Evolutionary conservation across 2,888 invertebrate genomes (phyloP).

Genomic region (Shargacucullia verbasci): DNA sequence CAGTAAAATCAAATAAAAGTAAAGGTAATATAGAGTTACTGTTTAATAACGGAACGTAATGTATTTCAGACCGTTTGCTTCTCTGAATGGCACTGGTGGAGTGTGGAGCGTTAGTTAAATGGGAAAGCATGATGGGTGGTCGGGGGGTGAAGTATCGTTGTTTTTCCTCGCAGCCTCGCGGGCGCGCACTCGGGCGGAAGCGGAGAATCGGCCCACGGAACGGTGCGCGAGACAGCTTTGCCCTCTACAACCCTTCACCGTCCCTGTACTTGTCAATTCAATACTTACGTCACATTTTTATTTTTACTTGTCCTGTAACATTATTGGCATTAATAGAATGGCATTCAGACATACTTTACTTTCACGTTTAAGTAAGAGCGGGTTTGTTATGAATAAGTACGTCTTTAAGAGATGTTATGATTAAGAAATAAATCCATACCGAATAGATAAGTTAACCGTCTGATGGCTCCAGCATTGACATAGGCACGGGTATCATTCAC

Average conservation of each 20-base stretch:
- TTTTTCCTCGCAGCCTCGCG: slow-evolving; percentile 62
- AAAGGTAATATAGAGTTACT: slow-evolving; percentile 2
- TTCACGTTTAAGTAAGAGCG: background rate
- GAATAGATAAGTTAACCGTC: too few species aligned
- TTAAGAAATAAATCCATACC: too few species aligned
- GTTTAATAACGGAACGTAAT: slow-evolving; percentile 12
- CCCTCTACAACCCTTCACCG: slow-evolving; percentile 53
- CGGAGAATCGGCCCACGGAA: slow-evolving; percentile 61
- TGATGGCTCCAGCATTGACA: too few species aligned
- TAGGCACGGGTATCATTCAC: too few species aligned
- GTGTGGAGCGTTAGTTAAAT: slow-evolving; percentile 55
- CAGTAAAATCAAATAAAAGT: slow-evolving; percentile 6
- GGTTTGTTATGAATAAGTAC: too few species aligned
- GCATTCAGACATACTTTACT: slow-evolving; percentile 16
- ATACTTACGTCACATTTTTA: slow-evolving; percentile 61
- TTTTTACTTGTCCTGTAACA: slow-evolving; percentile 37
- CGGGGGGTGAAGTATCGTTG: slow-evolving; percentile 55
- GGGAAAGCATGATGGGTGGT: slow-evolving; percentile 64
- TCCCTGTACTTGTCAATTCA: slow-evolving; percentile 59
- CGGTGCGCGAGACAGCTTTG: slow-evolving; percentile 69
- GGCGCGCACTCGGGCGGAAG: slow-evolving; percentile 65
- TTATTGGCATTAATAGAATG: slow-evolving; percentile 33
- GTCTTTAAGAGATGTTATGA: too few species aligned
- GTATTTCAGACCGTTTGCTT: slow-evolving; percentile 48
- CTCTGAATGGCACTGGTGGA: slow-evolving; percentile 56